Base-by-base conservation (phyloP, 92 coral and sea anemone species). In the Palythoa grandiflora region DNA sequence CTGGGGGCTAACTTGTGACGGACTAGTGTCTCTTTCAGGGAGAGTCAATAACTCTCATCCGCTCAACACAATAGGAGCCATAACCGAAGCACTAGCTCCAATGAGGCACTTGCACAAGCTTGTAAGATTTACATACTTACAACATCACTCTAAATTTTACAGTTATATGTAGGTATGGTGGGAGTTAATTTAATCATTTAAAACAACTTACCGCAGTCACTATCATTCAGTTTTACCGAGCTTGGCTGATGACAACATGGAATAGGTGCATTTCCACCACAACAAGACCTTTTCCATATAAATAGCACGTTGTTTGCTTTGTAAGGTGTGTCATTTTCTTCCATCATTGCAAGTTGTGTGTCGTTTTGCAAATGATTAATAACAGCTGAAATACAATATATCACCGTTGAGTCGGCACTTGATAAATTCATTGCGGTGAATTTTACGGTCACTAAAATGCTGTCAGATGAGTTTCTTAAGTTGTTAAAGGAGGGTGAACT, bases 161-260 rank as follows among this genome's bases (percentile, higher is more conserved):
- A 28, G 28, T 28, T 28, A 28, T 28, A 28, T 28, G 28, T 28
- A 28, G 28, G 28, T 28, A 28, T 28, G 0, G 28, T 28, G 28
- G 28, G 28, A 28, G 28, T 28, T 28, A 28, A 28, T 28, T 0
- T 28, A 28, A 28, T 28, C 28, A 28, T 28, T 28, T 15, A 63
- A 6, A 16, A 14, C 0, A 15, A 52, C 83, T 77, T 77, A 77
- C 83, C 83, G 19, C 83, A 77, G 9, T 13, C 17, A 21, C 83
- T 77, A 2, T 52, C 47, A 28, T 77, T 77, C 14, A 28, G 40
- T 77, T 54, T 14, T 54, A 2, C 51, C 47, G 83, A 77, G 19
- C 63, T n/a, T 5, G 50, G 6, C 1, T 35, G 83, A 1, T 21
- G 11, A 40, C 83, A 77, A n/a, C 83, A 77, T 3, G 83, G 83